A percentile compares a stretch with the other conserved stretches of the same genome.
Conservation (phyloP, 2,888 invertebrate genomes). For the Callosobruchus maculatus region DNA sequence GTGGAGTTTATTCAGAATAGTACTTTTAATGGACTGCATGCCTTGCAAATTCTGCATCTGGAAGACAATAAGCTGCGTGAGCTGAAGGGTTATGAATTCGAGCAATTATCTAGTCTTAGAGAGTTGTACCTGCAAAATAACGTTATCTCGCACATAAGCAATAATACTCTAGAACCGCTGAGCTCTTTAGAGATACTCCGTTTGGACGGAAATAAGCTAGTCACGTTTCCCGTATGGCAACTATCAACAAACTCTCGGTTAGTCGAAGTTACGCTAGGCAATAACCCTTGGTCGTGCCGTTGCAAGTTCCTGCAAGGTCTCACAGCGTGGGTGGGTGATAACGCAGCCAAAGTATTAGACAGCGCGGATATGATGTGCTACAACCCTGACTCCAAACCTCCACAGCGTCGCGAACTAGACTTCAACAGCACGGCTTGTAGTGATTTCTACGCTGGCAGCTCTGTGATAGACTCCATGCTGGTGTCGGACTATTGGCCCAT, state of each 20-base stretch:
- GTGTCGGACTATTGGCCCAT: constrained; percentile 81
- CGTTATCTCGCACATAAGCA: constrained; percentile 72
- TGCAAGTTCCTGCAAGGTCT: constrained; percentile 85
- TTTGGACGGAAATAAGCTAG: constrained; percentile 80
- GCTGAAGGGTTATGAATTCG: constrained; percentile 81
- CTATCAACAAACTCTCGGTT: constrained; percentile 65
- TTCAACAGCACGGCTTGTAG: constrained; percentile 83
- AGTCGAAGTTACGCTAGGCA: constrained; percentile 72
- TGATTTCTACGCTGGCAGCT: constrained; percentile 80
- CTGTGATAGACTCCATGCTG: constrained; percentile 78
- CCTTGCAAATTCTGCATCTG: constrained; percentile 75
- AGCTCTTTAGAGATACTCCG: constrained; percentile 75
- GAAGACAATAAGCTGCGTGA: constrained; percentile 80
- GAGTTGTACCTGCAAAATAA: constrained; percentile 87
- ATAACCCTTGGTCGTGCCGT: constrained; percentile 87
- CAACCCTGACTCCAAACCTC: constrained; percentile 69
- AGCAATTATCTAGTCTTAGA: constrained; percentile 71
- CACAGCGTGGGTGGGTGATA: constrained; percentile 78
- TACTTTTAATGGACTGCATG: constrained; percentile 82
- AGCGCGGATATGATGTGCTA: constrained; percentile 77
- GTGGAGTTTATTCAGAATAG: constrained; percentile 83
- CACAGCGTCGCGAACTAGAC: constrained; percentile 75
- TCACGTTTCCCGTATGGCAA: constrained; percentile 76
- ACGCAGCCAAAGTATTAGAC: constrained; percentile 75
- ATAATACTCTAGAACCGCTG: constrained; percentile 74